Evolutionary conservation across 2,888 invertebrate genomes (phyloP).

Genomic region (Heliconius cydno): DNA sequence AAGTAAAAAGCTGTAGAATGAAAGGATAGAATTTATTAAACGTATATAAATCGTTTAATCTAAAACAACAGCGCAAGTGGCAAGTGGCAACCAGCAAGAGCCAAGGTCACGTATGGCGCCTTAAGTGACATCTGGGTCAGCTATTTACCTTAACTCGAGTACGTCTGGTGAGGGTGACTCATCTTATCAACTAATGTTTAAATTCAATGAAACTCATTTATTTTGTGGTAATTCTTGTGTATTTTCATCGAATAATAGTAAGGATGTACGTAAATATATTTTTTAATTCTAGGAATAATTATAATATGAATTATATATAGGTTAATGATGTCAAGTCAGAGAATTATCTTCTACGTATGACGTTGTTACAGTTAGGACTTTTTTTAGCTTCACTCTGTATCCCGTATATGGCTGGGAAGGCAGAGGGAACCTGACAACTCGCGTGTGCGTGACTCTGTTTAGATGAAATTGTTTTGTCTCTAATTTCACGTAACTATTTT

Average conservation of each 20-base stretch:
- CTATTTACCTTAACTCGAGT: constrained; percentile 62
- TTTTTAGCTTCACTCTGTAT: no score
- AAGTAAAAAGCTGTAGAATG: neutral
- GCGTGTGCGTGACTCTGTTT: no score
- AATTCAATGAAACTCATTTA: constrained; percentile 40
- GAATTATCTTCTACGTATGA: neutral
- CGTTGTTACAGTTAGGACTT: no score
- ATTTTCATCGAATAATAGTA: neutral
- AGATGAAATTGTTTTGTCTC: no score
- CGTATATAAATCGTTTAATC: neutral
- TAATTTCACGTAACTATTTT: no score
- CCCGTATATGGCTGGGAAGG: no score
- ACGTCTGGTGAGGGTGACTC: constrained; percentile 60
- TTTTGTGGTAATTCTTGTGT: constrained; percentile 39
- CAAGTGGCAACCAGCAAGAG: constrained; percentile 11
- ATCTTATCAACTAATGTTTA: constrained; percentile 46
- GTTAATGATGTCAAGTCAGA: neutral
- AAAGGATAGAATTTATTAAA: neutral
- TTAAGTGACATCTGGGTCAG: constrained; percentile 64
- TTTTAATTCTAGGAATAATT: neutral
- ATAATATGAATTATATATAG: neutral
- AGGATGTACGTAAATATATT: neutral
- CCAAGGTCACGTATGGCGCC: constrained; percentile 44
- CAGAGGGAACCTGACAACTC: no score
- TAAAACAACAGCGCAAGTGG: neutral